Evolutionary conservation across 2,888 invertebrate species (phyloP).

Genomic region (Xylota segnis): DNA sequence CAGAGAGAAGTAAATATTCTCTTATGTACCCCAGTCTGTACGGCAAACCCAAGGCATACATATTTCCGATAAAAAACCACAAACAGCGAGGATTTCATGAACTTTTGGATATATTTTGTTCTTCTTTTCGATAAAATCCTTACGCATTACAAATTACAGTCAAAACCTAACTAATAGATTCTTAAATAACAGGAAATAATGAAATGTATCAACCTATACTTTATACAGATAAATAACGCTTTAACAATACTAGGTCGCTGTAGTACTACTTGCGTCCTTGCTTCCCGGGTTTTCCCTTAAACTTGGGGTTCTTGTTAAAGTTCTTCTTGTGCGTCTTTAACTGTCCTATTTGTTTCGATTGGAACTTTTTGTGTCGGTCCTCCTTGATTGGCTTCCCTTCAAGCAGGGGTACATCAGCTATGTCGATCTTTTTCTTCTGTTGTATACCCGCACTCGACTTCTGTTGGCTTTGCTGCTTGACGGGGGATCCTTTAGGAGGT

Average conservation of each 20-base stretch:
- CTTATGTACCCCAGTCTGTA: too few relatives aligned
- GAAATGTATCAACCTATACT: constrained; percentile 19
- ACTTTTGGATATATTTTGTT: constrained; percentile 4
- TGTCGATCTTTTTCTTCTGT: constrained; percentile 70
- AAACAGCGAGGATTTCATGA: neutral
- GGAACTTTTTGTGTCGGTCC: constrained; percentile 79
- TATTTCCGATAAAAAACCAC: neutral
- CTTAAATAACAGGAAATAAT: constrained; percentile 45
- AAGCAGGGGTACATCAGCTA: constrained; percentile 76
- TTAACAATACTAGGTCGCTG: constrained; percentile 2
- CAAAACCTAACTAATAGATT: constrained; percentile 32
- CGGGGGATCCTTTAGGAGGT: neutral
- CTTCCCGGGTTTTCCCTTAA: constrained; percentile 61
- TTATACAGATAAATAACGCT: constrained; percentile 32
- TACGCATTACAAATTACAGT: constrained; percentile 31
- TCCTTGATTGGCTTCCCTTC: constrained; percentile 81
- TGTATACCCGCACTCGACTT: constrained; percentile 16
- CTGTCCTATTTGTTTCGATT: constrained; percentile 81
- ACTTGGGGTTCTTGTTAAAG: constrained; percentile 57
- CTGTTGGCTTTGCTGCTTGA: constrained; percentile 26
- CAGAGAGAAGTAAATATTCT: too few relatives aligned
- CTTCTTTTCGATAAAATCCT: constrained; percentile 23
- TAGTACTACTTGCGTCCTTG: constrained; percentile 54
- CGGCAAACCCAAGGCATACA: neutral
- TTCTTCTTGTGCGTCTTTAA: constrained; percentile 79